phyloP scores from a whole-genome alignment of 2,888 invertebrate species.

The Oligia strigilis region DNA sequence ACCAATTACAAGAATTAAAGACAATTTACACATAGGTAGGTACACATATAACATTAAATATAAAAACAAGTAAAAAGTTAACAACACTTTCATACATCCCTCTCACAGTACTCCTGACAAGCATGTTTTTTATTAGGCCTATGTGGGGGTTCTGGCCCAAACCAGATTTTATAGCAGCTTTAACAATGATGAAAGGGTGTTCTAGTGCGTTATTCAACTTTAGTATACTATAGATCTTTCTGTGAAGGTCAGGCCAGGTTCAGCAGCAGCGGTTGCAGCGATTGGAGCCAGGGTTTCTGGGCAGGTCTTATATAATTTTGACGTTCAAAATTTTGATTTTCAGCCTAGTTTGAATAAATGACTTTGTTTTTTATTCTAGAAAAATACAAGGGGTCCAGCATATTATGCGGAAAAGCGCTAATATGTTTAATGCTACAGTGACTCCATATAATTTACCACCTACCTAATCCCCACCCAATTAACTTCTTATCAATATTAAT shows the following conservation, averaged over 20 bases:
- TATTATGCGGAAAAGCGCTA: not conserved
- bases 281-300: no score
- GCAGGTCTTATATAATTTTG: not conserved
- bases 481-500: constrained; percentile 23
- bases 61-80: no score
- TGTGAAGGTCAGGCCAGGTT: not conserved
- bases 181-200: not conserved
- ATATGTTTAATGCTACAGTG: not conserved
- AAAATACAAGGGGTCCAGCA: not conserved
- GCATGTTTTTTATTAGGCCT: no score
- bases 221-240: not conserved
- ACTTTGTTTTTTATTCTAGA: no score
- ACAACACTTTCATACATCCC: no score
- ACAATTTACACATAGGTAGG: no score
- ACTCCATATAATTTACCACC: not conserved
- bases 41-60: no score
- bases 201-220: not conserved
- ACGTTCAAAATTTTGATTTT: not conserved
- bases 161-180: not conserved
- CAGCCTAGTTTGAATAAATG: not conserved
- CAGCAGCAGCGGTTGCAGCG: no score
- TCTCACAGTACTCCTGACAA: no score
- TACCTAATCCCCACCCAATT: not conserved
- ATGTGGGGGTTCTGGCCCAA: not conserved
- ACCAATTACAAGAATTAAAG: no score